Base-by-base conservation (phyloP, 35 echinoderm and acorn worm species). In the Stichopus chloronotus region DNA sequence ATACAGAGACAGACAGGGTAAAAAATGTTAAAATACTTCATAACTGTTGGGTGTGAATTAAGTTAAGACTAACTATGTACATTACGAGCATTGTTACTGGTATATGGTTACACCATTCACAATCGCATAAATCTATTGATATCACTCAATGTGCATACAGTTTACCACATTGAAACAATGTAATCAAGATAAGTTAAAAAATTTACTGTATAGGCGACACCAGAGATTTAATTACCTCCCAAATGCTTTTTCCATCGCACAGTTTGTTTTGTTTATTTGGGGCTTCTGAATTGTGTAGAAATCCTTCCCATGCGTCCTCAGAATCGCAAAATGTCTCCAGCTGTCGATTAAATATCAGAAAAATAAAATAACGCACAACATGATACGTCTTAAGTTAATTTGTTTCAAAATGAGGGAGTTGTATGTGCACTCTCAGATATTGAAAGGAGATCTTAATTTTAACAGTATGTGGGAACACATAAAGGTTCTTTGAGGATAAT, bases 211-310 rank as follows among this genome's bases (percentile, higher is more conserved):
- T 43, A 3, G 30, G 30, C 1, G 30, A 43, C 30, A 43, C 30
- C 30, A 43, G 30, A 13, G 17, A 17, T 11, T 65, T 13, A 11
- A 22, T 84, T 90, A 95, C 94, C 91, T 95, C 94, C 94, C 94
- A 95, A 19, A 95, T 90, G 81, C 94, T 95, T 21, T 83, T 88
- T 14, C 94, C 94, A 63, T 95, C 69, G 61, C 94, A 95, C 5
- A 83, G 72, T 16, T 63, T 78, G 58, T 95, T 95, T 72, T 95
- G 91, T 61, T 88, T 63, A 56, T 95, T 95, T 20, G 94, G 94
- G 13, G 92, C 94, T 56, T 92, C 94, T 65, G 91, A 93, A 86
- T 95, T 95, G 55, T 95, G 94, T 25, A 88, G 58, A 60, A 87
- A 79, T 9, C 94, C 92, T 25, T 83, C 79, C 43, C 57, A 91